A percentile compares a stretch with the other conserved stretches of the same genome.
Conservation (phyloP, 2,113 vertebrate genomes). For the Camelus bactrianus region DNA sequence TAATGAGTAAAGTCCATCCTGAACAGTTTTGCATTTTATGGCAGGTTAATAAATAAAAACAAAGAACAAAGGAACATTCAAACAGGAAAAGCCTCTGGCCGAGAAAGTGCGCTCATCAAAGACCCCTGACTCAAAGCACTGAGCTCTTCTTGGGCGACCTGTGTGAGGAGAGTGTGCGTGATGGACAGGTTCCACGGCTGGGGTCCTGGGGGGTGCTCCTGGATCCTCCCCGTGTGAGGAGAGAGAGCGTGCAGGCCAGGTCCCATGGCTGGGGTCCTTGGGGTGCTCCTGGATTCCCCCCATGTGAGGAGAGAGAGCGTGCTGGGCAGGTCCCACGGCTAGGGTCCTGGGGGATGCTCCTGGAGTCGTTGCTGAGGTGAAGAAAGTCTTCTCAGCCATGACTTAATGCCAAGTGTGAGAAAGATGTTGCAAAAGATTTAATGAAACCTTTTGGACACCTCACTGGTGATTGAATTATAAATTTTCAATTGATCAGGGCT, state of each 20-base stretch:
- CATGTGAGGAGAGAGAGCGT: neutral
- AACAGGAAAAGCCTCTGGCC: neutral
- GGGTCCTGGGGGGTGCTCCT: no score
- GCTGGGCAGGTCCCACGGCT: neutral
- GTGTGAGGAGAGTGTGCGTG: neutral
- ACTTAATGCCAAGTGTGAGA: constrained; percentile 14
- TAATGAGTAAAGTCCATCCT: neutral
- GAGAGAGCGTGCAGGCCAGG: neutral
- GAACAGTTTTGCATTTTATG: neutral
- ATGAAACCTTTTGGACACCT: constrained; percentile 35
- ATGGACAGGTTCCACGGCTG: no score
- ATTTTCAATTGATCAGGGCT: constrained; percentile 59
- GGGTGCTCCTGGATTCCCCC: no score
- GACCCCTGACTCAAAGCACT: neutral
- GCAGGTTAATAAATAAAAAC: neutral
- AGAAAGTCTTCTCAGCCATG: neutral
- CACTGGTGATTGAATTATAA: constrained; percentile 54
- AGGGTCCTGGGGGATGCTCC: neutral
- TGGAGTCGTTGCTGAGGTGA: neutral
- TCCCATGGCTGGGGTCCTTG: no score
- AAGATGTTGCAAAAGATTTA: constrained; percentile 38
- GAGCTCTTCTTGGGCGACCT: neutral
- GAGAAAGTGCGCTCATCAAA: neutral
- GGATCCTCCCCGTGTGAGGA: neutral
- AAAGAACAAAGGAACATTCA: neutral